phyloP scores from a whole-genome alignment of 2,797 vertebrate genomes.

The Urosaurus nigricauda region DNA sequence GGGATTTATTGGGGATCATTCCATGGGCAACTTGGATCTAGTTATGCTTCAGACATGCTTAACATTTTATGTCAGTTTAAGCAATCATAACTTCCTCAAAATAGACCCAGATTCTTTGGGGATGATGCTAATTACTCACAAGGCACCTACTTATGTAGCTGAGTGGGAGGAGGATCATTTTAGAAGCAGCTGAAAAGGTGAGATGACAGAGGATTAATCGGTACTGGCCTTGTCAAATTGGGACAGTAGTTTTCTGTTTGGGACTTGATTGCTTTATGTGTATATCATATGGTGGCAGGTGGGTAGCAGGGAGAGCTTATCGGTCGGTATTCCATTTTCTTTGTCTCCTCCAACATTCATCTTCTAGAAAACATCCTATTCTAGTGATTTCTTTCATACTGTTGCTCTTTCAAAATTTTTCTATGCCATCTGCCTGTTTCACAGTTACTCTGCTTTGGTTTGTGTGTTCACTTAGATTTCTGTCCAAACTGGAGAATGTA shows the following conservation, averaged over 20 bases:
- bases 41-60: neutral
- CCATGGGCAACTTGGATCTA: conserved; percentile 27
- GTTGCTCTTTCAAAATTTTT: neutral
- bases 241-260: conserved; percentile 16
- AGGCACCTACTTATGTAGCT: neutral
- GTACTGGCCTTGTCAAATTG: no score
- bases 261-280: neutral
- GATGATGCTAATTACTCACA: neutral
- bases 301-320: neutral
- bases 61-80: neutral
- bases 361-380: neutral
- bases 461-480: neutral
- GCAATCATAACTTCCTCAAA: no score
- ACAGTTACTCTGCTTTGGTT: neutral
- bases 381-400: conserved; percentile 20
- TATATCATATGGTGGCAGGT: neutral
- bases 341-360: neutral
- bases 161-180: no score
- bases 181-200: no score
- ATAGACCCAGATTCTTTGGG: neutral
- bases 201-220: no score
- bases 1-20: conserved; percentile 24
- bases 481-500: no score
- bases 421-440: neutral
- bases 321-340: conserved; percentile 3